Base-by-base conservation (phyloP, 1,140 invertebrate genomes). In the Stenopsyche tienmushanensis region DNA sequence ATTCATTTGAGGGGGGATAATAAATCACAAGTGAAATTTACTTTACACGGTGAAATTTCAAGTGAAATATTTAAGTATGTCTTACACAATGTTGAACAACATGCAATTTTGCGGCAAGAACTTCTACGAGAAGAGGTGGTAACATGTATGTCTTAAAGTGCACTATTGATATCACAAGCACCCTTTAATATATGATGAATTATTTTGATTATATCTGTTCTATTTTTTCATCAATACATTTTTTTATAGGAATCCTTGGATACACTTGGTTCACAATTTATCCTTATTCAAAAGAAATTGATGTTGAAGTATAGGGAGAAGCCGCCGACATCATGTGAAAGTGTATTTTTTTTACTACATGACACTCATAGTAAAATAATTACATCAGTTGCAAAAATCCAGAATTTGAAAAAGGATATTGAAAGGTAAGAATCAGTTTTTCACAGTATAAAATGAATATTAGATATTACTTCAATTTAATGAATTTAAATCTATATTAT, bases 301-400 rank as follows among this genome's bases (percentile, higher is more conserved):
- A 76, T 93, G 41, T 83, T 86, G 0, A 88, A 90, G 74, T 90
- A 89, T 72, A 87, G 90, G 67, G 88, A 91, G 59, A 86, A 89
- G 73, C 90, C 88, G 41, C 89, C 90, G 1, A 82, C 84, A 1
- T 84, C 89, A 24, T 80, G 92, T 53, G 85, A 85, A 25, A 85
- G 88, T 69, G 75, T 92, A 18, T 87, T 91, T 74, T 86, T 85
- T 15, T 75, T 93, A 20, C 78, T 93, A 62, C 84, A 87, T 63
- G 87, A 89, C 49, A 90, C 89, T 8, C 85, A 88, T 71, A 76
- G 81, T 69, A 84, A 88, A 70, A 84, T 92, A 21, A 73, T 79
- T 10, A 74, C 75, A 26, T 72, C 75, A 8, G 77, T 82, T 5
- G 75, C 82, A 24, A 72, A 78, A 62, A 78, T 87, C 57, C 73